Evolutionary conservation across 2,797 vertebrate species (phyloP), one percentile per base, ranked within the genome.

Genomic region (Psittacula derbiana): DNA sequence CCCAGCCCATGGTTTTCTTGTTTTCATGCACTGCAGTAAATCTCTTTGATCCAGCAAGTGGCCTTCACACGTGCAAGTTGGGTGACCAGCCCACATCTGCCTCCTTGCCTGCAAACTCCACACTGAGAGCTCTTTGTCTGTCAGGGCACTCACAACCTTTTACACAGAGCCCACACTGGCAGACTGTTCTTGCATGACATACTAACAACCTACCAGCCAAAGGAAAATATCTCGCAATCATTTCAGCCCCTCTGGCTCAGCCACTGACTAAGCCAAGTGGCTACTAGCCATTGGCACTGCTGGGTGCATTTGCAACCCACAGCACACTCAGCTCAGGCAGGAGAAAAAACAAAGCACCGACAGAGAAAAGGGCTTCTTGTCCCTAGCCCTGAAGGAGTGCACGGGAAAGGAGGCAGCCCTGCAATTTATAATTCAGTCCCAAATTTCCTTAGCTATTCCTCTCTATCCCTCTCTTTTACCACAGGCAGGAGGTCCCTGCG

Each of bases 161-260:
- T 91, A 94, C 97, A 96, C 96, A 97, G 97, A 98, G 98, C 98
- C 98, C 95, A 81, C 96, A 12, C 88, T 92, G 93, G 94, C 90
- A 96, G 55, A 28, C 58, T 72, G 64, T 30, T 94, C 91, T 87
- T 36, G 7, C 79, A 81, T 90, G 73, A 93, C 92, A 94, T 49
- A 72, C 23, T 70, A 80, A 90, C 64, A 53, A 96, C 80, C 80
- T 69, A 89, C 74, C 74, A 90, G 95, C 91, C 82, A 93, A 96
- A 93, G 92, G 92, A 94, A 94, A 96, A 87, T 97, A 95, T 78
- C 92, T 88, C 8, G 23, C 88, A 95, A 96, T 90, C 91, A 88
- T 85, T 92, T 91, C 92, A 92, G 93, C 70, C 73, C 92, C 93
- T 91, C 93, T 84, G 94, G 90, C 80, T 95, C 93, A 94, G 84